Base-by-base conservation (phyloP, 2,113 vertebrate species). In the Grammomys dolichurus region DNA sequence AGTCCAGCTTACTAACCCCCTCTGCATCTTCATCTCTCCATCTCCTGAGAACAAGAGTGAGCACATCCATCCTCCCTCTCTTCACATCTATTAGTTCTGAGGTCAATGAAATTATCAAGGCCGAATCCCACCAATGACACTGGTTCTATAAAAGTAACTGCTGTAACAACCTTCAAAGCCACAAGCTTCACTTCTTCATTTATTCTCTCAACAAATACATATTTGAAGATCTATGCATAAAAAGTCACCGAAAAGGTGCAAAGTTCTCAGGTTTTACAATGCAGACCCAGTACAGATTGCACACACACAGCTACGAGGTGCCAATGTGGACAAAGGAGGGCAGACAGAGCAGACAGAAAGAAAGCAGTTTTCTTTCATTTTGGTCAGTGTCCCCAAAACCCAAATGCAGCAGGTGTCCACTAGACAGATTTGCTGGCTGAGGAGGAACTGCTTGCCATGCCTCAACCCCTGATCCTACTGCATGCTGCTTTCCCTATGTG, bases 291-390 rank as follows among this genome's bases (percentile, higher is more conserved):
- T 5, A 46, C 60, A 48, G 69, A n/a, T 22, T 19, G 60, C 36
- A 33, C 28, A 11, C 7, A 46, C 24, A 24, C 11, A 87, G 36
- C 46, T 19, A 28, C 17, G 7, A 75, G 67, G 67, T 1, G n/a
- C 20, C 51, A 2, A 20, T 1, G 5, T 33, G 46, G 40, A 63
- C 13, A 0, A 4, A 0, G 7, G 3, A 11, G n/a, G 3, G 3
- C 0, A 7, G 63, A 56, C 0, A 22, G 63, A 43, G 36, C 3
- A 58, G n/a, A 58, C 63, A 72, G 40, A 63, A 7, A 72, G 48
- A 69, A 10, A 70, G 86, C 86, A 17, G 58, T 40, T 60, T 72
- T 48, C 65, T 56, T 56, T 43, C 17, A 14, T 58, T 36, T 63
- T 51, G 31, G 7, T 54, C 63, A 58, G 69, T 33, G 51, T 40